Evolutionary conservation across 2,797 vertebrate genomes (phyloP).

Genomic region (Novumbra hubbsi): DNA sequence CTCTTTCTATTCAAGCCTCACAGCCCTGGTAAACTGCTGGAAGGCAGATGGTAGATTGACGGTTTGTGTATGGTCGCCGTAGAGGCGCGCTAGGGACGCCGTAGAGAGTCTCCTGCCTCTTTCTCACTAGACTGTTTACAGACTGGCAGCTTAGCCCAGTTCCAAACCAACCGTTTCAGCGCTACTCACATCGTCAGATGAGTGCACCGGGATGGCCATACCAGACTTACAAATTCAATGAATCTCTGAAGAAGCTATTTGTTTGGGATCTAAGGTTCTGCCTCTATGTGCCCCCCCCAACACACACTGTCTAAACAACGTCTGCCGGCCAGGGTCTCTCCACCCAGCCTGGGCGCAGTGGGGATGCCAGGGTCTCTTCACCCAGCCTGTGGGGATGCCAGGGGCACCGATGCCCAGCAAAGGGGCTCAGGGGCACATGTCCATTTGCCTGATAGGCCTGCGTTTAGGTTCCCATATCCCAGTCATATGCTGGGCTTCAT

Average conservation of each 20-base stretch:
- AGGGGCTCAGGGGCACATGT: no score
- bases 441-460: no score
- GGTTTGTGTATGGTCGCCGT: neutral
- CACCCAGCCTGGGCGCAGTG: no score
- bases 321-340: no score
- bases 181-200: neutral
- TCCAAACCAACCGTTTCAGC: neutral
- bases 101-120: neutral
- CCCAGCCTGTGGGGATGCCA: no score
- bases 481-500: no score
- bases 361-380: no score
- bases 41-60: neutral
- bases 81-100: neutral
- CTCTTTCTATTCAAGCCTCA: no score
- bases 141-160: constrained; percentile 1
- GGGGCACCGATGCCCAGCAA: no score
- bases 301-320: no score
- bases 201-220: neutral
- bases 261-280: neutral
- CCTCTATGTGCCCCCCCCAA: neutral
- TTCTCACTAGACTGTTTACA: neutral
- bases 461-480: no score
- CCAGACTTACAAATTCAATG: neutral
- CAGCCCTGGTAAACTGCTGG: neutral
- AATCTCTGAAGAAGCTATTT: neutral